A percentile compares a stretch with the other conserved stretches of the same genome.
These are phyloP conservation scores for Ormyrus rosae DNA, from an alignment of 2,888 invertebrate species.

Conservation along the genomic window DNA sequence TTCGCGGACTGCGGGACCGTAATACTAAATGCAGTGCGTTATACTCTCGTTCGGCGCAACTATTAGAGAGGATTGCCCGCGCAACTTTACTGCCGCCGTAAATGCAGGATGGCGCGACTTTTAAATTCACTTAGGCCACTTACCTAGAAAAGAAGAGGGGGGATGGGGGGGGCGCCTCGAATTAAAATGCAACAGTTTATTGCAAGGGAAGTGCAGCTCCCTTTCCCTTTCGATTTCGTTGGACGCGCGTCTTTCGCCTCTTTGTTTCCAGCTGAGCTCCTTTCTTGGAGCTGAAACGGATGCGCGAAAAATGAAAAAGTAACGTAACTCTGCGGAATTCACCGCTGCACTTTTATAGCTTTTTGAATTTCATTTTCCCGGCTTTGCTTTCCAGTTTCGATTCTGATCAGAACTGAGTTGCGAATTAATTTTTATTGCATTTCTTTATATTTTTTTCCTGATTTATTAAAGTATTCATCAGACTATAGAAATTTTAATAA, in stretches of 20 bases:
- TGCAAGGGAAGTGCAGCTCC: conserved; percentile 61
- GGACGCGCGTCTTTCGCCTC: not conserved
- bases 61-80: conserved; percentile 51
- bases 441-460: too few species aligned
- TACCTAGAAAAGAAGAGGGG: conserved; percentile 37
- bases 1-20: conserved; percentile 60
- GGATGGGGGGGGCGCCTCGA: conserved; percentile 56
- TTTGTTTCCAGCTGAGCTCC: not conserved
- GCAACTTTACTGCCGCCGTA: conserved; percentile 70
- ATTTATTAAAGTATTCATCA: too few species aligned
- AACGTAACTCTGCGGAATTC: too few species aligned
- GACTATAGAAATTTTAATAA: too few species aligned
- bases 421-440: too few species aligned
- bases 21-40: conserved; percentile 60
- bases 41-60: conserved; percentile 14
- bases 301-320: too few species aligned
- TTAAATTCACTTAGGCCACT: conserved; percentile 71
- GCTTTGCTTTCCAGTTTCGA: too few species aligned
- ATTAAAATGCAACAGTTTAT: conserved; percentile 70
- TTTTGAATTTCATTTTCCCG: too few species aligned
- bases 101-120: conserved; percentile 70
- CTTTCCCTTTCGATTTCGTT: conserved; percentile 49
- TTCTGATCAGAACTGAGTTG: too few species aligned
- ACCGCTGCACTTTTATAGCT: too few species aligned
- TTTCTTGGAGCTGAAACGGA: too few species aligned